Conservation (phyloP, 2,113 vertebrate genomes). For the Malurus alboscapulatus region DNA sequence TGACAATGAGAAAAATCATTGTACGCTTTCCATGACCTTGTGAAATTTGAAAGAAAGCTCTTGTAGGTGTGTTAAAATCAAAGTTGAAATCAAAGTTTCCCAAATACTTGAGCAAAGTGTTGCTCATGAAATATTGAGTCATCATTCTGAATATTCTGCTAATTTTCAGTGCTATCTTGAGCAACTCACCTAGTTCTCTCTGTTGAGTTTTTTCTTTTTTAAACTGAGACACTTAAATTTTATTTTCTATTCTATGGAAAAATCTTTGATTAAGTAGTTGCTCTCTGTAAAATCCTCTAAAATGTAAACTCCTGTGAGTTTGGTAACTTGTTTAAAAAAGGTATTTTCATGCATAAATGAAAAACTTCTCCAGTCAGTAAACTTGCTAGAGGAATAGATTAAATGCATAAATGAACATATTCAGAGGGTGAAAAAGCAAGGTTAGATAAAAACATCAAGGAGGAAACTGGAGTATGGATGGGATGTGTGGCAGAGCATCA, state of each 20-base stretch:
- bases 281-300: background rate
- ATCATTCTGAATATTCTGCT: background rate
- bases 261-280: background rate
- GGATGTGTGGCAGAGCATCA: background rate
- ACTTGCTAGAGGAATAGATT: background rate
- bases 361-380: background rate
- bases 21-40: background rate
- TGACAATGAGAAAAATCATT: background rate
- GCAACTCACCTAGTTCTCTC: background rate
- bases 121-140: background rate
- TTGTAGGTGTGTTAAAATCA: background rate
- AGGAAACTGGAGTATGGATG: background rate
- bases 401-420: slow-evolving; percentile 1
- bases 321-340: background rate
- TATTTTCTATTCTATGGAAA: background rate
- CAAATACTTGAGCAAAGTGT: background rate
- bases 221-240: background rate
- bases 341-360: background rate
- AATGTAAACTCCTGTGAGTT: background rate
- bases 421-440: background rate
- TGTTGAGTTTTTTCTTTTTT: background rate
- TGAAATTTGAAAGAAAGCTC: background rate
- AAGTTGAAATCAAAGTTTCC: background rate
- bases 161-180: background rate
- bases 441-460: background rate